Evolutionary conservation across 1,140 invertebrate species (phyloP), one percentile per base, ranked within the genome.

Genomic region (Cepaea nemoralis): DNA sequence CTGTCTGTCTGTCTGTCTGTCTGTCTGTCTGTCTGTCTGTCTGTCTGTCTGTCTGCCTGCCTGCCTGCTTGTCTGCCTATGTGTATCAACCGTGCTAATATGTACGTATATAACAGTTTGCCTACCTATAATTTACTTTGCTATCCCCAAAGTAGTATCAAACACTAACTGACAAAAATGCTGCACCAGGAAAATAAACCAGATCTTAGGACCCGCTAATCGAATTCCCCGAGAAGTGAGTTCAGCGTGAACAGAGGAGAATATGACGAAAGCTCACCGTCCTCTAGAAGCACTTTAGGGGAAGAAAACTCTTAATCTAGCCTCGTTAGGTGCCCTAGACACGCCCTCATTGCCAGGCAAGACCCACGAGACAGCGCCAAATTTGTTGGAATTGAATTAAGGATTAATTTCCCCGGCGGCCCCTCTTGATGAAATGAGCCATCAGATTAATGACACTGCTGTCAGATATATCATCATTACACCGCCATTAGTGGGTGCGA

Each of bases 311-410:
- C 59, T 63, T 27, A 55, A 63, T 63, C 59, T 63, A 63, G 59
- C 59, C 59, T 71, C 69, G 78, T 50, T 80, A 22, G 40, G 45
- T 50, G 42, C 59, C 69, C 31, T 39, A 70, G 48, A 74, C 80
- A 71, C 63, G 73, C 48, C 80, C 73, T 45, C 22, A 12, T 33
- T 40, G 22, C 45, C 73, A 27, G 33, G 55, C 63, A 42, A 24
- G 55, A 31, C 71, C 27, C 39, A 27, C 37, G 59, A 40, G 69
- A 71, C 35, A 48, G 37, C 16, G 37, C 71, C 50, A 81, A 73
- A 79, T 79, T 79, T 79, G 77, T 79, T 69, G 77, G 63, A 79
- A 79, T 79, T 69, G 77, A 79, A 79, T 79, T 79, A 79, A 79
- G 77, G 63, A 79, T 79, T 79, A 79, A 79, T 79, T 79, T 79